A percentile compares a stretch with the other conserved stretches of the same genome.
These are phyloP conservation scores for Luperina nickerlii DNA, from an alignment of 2,888 invertebrate species.

Conservation along the genomic window DNA sequence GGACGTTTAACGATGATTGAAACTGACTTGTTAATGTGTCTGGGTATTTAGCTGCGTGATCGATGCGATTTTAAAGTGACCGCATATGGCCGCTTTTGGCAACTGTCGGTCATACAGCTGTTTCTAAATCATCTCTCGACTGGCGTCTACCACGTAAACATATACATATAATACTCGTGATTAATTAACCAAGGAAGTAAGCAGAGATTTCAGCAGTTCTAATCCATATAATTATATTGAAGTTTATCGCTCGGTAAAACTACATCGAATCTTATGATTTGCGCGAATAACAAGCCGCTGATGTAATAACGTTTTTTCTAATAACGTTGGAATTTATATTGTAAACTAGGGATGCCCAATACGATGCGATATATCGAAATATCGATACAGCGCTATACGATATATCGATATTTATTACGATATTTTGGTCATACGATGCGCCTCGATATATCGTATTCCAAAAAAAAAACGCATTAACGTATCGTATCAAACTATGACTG, in stretches of 20 bases:
- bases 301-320: conserved; percentile 44
- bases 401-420: too few relatives aligned
- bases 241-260: conserved; percentile 12
- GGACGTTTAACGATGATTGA: conserved; percentile 62
- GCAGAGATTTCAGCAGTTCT: conserved; percentile 20
- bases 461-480: too few relatives aligned
- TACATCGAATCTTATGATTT: conserved; percentile 39
- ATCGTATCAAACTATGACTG: too few relatives aligned
- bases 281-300: conserved; percentile 32
- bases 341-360: too few relatives aligned
- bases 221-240: not conserved
- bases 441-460: too few relatives aligned
- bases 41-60: conserved; percentile 60
- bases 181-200: conserved; percentile 5
- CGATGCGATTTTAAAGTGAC: conserved; percentile 62
- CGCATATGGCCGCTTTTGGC: conserved; percentile 57
- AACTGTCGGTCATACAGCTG: conserved; percentile 41
- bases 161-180: conserved; percentile 1
- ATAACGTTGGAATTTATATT: conserved; percentile 32
- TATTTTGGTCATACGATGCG: too few relatives aligned
- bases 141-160: conserved; percentile 25
- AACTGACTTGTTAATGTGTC: conserved; percentile 62
- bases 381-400: too few relatives aligned
- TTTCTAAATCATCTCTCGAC: conserved; percentile 38
- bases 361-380: too few relatives aligned